Base-by-base conservation (phyloP, 2,113 vertebrate species). In the Leptodactylus fuscus region DNA sequence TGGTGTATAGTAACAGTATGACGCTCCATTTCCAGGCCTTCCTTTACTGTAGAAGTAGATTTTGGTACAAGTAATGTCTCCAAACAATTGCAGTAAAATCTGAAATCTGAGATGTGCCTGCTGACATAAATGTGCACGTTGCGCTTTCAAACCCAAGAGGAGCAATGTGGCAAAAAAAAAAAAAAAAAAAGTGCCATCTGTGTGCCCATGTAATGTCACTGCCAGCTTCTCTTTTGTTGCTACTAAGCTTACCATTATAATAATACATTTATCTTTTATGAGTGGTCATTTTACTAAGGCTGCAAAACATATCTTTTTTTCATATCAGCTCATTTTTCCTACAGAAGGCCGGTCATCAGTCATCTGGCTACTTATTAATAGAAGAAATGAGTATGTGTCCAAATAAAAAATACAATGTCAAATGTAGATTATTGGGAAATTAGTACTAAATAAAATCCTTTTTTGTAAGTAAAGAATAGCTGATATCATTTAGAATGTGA, bases 101-200 rank as follows among this genome's bases (percentile, higher is more conserved):
- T 81, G n/a, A 62, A 20, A 67, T 51, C 48, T 18, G 62, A 69
- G 80, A 29, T 32, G 38, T 29, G 36, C 41, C 48, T 41, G 36
- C 53, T 80, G 78, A 80, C 58, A 81, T 81, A 18, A 6, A 16
- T 74, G 65, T 88, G 84, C 71, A 67, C 77, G 7, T 82, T 88
- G 29, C 67, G 87, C 89, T 91, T 91, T 88, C 71, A 90, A 91
- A 91, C 89, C 89, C 84, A 12, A 1, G 70, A 92, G 91, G 91
- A 93, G 81, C 88, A 87, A 89, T 94, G 90, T 73, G 91, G 89
- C 90, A 91, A 92, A 88, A 90, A 90, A 92, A 93, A 91, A 92
- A 88, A 90, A 90, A 92, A 93, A 91, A 83, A 87, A 88, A 92
- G 86, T 92, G 89, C 91, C 93, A 92, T 93, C 90, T 93, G 94